Evolutionary conservation across 2,888 invertebrate genomes (phyloP).

Genomic region (Lasiommata megera): DNA sequence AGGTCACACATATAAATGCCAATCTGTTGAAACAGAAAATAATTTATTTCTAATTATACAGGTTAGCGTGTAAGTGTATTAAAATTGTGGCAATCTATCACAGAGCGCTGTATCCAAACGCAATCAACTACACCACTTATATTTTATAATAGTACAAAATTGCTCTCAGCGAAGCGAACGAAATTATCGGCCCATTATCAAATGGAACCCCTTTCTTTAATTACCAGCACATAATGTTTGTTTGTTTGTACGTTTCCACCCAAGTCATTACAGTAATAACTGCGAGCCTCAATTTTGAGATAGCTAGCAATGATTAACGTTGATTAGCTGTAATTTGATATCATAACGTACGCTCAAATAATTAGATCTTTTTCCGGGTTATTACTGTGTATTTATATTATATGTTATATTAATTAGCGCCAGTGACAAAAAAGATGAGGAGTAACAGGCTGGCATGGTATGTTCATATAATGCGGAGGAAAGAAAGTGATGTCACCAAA

Average conservation of each 20-base stretch:
- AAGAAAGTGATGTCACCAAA: no score
- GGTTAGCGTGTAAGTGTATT: constrained; percentile 32
- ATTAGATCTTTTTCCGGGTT: constrained; percentile 59
- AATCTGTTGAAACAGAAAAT: constrained; percentile 12
- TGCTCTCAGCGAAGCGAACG: constrained; percentile 56
- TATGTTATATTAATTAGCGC: constrained; percentile 11
- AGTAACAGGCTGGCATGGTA: no score
- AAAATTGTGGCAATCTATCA: constrained; percentile 61
- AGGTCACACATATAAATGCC: constrained; percentile 1
- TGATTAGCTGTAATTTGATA: constrained; percentile 68
- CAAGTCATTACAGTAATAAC: constrained; percentile 70
- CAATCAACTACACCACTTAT: constrained; percentile 64
- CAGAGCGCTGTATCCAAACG: constrained; percentile 54
- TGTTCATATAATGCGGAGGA: no score
- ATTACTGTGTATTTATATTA: constrained; percentile 32
- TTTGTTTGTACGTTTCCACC: constrained; percentile 67
- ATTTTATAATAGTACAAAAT: constrained; percentile 70
- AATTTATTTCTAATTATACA: constrained; percentile 29
- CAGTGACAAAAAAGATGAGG: no score
- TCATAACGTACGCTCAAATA: constrained; percentile 51
- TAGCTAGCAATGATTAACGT: constrained; percentile 57
- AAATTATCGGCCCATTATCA: constrained; percentile 75
- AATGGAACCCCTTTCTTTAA: constrained; percentile 78
- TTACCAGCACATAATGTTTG: constrained; percentile 73
- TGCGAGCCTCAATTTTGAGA: constrained; percentile 59